These are phyloP conservation scores for Pristionchus arcanus DNA, from an alignment of 2,888 invertebrate genomes.

Conservation along the genomic window DNA sequence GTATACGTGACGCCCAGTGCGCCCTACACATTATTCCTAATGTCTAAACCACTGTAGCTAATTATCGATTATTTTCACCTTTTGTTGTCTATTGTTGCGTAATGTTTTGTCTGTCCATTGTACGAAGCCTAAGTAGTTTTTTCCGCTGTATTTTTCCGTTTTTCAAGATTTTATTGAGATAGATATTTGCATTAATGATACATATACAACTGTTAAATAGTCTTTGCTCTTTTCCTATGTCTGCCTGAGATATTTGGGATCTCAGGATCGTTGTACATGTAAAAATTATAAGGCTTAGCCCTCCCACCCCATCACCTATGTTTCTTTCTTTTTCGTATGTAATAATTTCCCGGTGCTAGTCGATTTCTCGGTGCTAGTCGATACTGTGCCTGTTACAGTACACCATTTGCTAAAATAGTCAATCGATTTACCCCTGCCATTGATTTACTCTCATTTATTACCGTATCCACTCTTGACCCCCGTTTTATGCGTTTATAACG, in stretches of 20 bases:
- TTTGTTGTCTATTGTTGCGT: not conserved
- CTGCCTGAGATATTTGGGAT: not conserved
- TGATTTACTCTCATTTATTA: not conserved
- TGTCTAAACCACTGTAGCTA: not conserved
- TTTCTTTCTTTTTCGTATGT: not conserved
- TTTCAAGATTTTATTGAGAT: slow-evolving; percentile 15
- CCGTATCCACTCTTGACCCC: not conserved
- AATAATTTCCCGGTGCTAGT: not conserved
- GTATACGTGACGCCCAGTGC: not conserved
- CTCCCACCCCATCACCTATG: not conserved
- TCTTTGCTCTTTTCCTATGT: not conserved
- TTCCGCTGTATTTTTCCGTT: slow-evolving; percentile 24
- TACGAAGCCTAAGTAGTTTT: not conserved
- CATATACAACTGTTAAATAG: slow-evolving; percentile 2
- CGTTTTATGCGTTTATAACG: not conserved
- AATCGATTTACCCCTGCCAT: not conserved
- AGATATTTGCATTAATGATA: slow-evolving; percentile 44
- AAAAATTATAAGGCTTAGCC: slow-evolving; percentile 16
- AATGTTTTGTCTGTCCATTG: not conserved
- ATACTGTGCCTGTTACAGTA: slow-evolving; percentile 27
- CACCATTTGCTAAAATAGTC: slow-evolving; percentile 1
- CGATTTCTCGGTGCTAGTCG: not conserved
- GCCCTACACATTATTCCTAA: not conserved
- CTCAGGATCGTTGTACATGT: not conserved
- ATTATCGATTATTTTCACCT: not conserved